phyloP scores from a whole-genome alignment of 2,113 vertebrate genomes.

The Rhinolophus ferrumequinum region DNA sequence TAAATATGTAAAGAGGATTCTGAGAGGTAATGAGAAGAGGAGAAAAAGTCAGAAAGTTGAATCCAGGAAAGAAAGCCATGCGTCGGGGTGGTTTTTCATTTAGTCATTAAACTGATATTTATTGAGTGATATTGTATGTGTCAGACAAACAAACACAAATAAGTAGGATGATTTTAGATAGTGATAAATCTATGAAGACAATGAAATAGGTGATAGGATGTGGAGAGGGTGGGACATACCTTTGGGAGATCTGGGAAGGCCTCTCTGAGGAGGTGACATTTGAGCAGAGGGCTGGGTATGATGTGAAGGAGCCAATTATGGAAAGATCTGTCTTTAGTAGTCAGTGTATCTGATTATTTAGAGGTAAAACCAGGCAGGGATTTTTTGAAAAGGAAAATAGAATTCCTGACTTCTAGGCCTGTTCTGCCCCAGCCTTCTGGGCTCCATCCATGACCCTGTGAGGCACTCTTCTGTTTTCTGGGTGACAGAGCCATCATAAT shows the following conservation, averaged over 20 bases:
- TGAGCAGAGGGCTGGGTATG: neutral
- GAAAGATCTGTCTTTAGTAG: neutral
- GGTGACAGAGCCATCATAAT: neutral
- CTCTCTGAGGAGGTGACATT: neutral
- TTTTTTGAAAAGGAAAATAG: slow-evolving; percentile 13
- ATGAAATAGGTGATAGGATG: neutral
- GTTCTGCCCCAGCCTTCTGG: neutral
- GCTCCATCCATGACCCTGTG: neutral
- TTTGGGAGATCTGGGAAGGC: neutral
- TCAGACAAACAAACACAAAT: neutral
- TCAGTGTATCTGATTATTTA: neutral
- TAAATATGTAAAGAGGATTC: slow-evolving; percentile 15
- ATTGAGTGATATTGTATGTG: neutral
- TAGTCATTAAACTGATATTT: slow-evolving; percentile 23
- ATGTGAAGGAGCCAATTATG: neutral
- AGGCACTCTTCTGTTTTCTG: neutral
- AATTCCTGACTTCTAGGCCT: neutral
- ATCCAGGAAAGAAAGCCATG: slow-evolving; percentile 3
- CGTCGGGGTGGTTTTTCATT: neutral
- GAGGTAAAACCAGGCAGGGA: neutral
- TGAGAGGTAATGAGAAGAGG: neutral
- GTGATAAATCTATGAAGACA: slow-evolving; percentile 12
- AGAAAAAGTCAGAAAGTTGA: neutral
- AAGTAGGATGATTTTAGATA: neutral
- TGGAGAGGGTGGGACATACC: neutral